Conservation (phyloP, 2,888 invertebrate species). For the Pocota personata region DNA sequence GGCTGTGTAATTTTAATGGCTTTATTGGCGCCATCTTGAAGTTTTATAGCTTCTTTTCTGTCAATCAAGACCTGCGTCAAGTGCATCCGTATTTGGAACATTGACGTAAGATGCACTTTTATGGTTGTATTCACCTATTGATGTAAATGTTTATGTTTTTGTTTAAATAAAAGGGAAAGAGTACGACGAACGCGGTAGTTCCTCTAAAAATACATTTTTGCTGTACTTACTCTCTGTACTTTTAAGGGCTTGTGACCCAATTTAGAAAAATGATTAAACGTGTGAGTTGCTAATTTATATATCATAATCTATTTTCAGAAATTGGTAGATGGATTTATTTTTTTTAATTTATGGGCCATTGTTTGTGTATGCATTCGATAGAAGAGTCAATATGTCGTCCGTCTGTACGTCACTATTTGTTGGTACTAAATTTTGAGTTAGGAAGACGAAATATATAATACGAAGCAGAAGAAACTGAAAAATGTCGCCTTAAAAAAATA, state of each 20-base stretch:
- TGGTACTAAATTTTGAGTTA: no score
- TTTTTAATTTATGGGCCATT: no score
- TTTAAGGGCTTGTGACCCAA: conserved; percentile 32
- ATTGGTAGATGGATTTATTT: no score
- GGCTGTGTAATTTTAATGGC: not conserved
- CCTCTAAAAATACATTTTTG: not conserved
- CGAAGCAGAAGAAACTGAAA: no score
- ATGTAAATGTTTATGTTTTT: conserved; percentile 23
- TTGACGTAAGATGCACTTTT: conserved; percentile 52
- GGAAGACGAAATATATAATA: no score
- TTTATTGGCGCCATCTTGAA: conserved; percentile 56
- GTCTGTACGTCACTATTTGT: no score
- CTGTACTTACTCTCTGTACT: not conserved
- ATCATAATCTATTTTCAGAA: no score
- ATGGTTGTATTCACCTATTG: conserved; percentile 30
- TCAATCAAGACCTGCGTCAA: conserved; percentile 45
- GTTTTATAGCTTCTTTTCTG: conserved; percentile 31
- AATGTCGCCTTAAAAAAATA: no score
- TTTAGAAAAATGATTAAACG: not conserved
- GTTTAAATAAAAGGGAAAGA: conserved; percentile 27
- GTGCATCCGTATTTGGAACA: conserved; percentile 50
- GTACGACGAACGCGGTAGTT: not conserved
- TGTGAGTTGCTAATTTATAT: not conserved
- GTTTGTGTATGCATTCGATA: no score
- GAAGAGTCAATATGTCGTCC: no score